phyloP scores from a whole-genome alignment of 2,888 invertebrate genomes.

The Meiosimyza decipiens region DNA sequence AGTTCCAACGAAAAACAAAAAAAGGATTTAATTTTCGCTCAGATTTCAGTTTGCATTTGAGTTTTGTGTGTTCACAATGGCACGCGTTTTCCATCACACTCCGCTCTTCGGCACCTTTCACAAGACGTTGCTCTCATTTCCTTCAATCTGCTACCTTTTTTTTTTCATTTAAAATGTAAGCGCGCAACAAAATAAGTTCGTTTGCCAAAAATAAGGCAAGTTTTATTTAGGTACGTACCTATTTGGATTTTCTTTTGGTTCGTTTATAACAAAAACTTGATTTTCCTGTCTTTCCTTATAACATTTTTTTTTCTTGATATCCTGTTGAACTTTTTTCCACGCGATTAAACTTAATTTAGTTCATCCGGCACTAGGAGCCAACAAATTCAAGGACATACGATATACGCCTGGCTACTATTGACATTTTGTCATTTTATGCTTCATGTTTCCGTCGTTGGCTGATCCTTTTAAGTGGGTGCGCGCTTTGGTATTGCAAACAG shows the following conservation, averaged over 20 bases:
- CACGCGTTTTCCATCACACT: background rate
- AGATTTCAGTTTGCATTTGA: slow-evolving; percentile 20
- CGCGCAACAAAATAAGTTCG: too few relatives aligned
- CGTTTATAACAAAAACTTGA: background rate
- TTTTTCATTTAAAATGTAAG: too few relatives aligned
- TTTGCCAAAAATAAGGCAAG: too few relatives aligned
- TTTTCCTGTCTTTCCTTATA: slow-evolving; percentile 1
- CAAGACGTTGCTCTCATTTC: background rate
- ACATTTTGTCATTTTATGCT: too few relatives aligned
- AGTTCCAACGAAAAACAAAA: background rate
- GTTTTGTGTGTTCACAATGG: background rate
- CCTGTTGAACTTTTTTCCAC: slow-evolving; percentile 33
- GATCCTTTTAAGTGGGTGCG: too few relatives aligned
- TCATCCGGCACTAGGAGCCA: slow-evolving; percentile 4
- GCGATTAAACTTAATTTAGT: slow-evolving; percentile 39
- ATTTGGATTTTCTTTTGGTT: background rate
- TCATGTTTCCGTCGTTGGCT: too few relatives aligned
- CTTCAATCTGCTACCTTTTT: background rate
- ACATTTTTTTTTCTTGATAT: slow-evolving; percentile 11
- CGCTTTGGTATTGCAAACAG: too few relatives aligned
- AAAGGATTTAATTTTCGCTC: slow-evolving; percentile 34
- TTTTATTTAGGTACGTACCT: too few relatives aligned
- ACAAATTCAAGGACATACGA: background rate
- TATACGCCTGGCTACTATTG: too few relatives aligned
- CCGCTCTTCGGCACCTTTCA: background rate